Percentiles rank a stretch among this genome's conserved stretches.
Evolutionary conservation across 2,113 vertebrate species (phyloP).

Genomic region (Tonatia bakeri): DNA sequence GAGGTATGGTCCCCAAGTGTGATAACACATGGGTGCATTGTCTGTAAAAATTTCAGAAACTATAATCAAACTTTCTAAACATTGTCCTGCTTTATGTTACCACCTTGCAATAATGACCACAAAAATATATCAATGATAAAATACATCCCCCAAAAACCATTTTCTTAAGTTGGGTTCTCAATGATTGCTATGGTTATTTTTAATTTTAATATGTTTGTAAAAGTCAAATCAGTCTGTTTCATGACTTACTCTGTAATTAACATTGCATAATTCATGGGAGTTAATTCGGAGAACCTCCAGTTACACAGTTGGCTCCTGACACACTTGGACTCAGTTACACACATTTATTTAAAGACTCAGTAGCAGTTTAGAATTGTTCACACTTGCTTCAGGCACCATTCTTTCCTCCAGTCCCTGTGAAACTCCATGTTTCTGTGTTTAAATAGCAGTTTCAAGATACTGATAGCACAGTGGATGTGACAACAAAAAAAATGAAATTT

Average conservation of each 20-base stretch:
- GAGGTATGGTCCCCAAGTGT: accelerated
- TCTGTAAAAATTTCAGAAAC: background rate
- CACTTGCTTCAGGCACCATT: background rate
- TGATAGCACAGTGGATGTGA: no score
- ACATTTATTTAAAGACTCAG: background rate
- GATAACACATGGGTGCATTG: background rate
- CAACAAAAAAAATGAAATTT: background rate
- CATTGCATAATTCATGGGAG: background rate
- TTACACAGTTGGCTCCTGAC: background rate
- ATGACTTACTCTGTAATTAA: background rate
- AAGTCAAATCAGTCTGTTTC: background rate
- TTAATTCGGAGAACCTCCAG: background rate
- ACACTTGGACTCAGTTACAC: background rate
- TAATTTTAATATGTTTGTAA: background rate
- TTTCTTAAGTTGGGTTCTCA: background rate
- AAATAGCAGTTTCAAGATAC: background rate
- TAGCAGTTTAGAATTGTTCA: background rate
- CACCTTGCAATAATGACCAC: background rate
- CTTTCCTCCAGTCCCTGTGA: background rate
- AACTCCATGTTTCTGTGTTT: background rate
- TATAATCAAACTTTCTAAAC: background rate
- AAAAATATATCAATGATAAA: background rate
- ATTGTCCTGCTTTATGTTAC: background rate
- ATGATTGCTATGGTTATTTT: background rate
- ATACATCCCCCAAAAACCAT: background rate